phyloP scores from a whole-genome alignment of 2,113 vertebrate genomes.

The Lophotis ruficrista region DNA sequence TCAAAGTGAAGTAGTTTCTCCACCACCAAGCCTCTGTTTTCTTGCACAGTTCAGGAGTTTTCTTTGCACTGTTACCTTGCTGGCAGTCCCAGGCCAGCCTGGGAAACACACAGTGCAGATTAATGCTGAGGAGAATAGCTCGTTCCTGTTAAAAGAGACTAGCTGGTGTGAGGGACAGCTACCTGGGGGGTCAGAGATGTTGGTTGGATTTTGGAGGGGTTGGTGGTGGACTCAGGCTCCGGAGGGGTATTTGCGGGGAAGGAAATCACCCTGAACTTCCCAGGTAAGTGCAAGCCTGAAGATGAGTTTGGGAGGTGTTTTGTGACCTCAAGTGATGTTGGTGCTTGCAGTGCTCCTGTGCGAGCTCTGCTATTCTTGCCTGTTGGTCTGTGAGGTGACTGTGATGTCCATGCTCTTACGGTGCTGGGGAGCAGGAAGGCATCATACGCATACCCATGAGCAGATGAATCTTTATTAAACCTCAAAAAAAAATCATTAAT shows the following conservation, averaged over 20 bases:
- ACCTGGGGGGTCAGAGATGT: fast-evolving
- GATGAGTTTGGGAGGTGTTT: neutral
- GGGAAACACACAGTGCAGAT: neutral
- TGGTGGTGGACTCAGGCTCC: neutral
- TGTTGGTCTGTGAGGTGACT: neutral
- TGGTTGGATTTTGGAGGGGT: neutral
- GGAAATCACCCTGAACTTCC: neutral
- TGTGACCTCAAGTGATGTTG: neutral
- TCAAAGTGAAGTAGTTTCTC: neutral
- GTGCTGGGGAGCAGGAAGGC: neutral
- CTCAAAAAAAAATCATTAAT: neutral
- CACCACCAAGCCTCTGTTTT: neutral
- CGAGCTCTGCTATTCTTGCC: neutral
- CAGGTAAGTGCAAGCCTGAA: neutral
- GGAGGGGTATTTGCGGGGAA: neutral
- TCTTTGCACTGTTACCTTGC: neutral
- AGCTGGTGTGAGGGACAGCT: neutral
- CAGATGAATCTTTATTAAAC: neutral
- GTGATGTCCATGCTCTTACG: fast-evolving
- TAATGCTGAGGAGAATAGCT: neutral
- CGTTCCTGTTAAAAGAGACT: neutral
- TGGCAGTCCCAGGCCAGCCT: neutral
- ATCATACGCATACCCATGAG: fast-evolving
- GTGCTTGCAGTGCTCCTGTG: neutral
- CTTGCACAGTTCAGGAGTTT: neutral